Percentiles rank a stretch among this genome's conserved stretches.
phyloP scores from a whole-genome alignment of 2,888 invertebrate genomes.

The Melikaiella ostensackeni region DNA sequence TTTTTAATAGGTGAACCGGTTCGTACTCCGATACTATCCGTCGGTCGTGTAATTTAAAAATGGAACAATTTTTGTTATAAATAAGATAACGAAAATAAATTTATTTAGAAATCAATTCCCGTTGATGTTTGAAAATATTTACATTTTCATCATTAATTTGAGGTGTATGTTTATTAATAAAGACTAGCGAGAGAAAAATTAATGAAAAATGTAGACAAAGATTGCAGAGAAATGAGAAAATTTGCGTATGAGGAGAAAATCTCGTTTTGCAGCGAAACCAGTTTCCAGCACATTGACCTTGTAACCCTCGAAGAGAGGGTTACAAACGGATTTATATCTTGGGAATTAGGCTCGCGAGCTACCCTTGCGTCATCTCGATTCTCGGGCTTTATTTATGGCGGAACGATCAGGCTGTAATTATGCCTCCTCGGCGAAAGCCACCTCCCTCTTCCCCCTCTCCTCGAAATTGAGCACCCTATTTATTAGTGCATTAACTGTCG shows the following conservation, averaged over 20 bases:
- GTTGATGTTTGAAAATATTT: too few relatives aligned
- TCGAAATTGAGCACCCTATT: slow-evolving; percentile 58
- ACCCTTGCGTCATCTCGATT: slow-evolving; percentile 55
- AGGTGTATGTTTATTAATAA: background rate
- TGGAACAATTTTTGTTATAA: too few relatives aligned
- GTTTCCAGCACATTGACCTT: slow-evolving; percentile 53
- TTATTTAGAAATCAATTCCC: too few relatives aligned
- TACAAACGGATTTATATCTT: slow-evolving; percentile 57
- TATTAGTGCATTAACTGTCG: slow-evolving; percentile 62
- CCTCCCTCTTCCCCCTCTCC: slow-evolving; percentile 60
- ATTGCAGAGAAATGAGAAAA: background rate
- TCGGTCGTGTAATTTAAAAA: too few relatives aligned
- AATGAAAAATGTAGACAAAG: background rate
- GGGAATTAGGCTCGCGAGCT: slow-evolving; percentile 53
- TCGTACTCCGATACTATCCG: too few relatives aligned
- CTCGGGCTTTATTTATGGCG: slow-evolving; percentile 70
- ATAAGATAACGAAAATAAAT: too few relatives aligned
- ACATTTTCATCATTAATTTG: too few relatives aligned
- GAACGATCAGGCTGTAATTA: slow-evolving; percentile 73
- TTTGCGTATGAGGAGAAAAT: slow-evolving; percentile 13
- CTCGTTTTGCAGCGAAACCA: slow-evolving; percentile 46
- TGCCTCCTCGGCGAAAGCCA: slow-evolving; percentile 67
- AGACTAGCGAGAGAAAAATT: background rate
- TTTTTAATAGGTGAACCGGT: too few relatives aligned
- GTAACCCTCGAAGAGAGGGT: slow-evolving; percentile 46